phyloP scores from a whole-genome alignment of 2,888 invertebrate species.

The Pimpla rufipes region DNA sequence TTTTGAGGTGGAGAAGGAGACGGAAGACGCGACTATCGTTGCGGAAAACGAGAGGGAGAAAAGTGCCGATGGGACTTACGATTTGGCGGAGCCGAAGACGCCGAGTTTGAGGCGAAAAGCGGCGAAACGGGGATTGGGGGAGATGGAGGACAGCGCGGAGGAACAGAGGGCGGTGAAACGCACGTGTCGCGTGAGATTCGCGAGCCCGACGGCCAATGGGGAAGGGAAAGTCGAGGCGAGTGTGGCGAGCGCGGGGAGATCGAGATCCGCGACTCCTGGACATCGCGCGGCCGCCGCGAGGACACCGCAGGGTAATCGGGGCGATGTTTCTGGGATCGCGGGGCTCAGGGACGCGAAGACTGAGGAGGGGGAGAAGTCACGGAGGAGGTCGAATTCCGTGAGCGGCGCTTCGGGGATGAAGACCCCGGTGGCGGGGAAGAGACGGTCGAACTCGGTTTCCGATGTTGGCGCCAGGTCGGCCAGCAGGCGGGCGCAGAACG shows the following conservation, averaged over 20 bases:
- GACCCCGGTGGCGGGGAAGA: constrained; percentile 58
- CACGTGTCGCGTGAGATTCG: constrained; percentile 74
- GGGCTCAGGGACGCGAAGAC: too few relatives aligned
- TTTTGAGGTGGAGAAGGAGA: constrained; percentile 49
- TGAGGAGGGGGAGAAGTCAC: too few relatives aligned
- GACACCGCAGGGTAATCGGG: neutral
- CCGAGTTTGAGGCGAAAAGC: constrained; percentile 68
- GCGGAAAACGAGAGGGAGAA: constrained; percentile 46
- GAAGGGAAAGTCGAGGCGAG: constrained; percentile 18
- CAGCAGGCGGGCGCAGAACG: constrained; percentile 78
- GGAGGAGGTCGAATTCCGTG: constrained; percentile 65
- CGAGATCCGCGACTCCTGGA: constrained; percentile 62
- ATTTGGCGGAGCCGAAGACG: constrained; percentile 76
- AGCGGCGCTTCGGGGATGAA: constrained; percentile 19
- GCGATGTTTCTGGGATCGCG: too few relatives aligned
- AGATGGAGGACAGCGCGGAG: constrained; percentile 45
- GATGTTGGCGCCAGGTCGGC: constrained; percentile 76
- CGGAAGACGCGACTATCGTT: neutral
- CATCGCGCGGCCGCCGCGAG: constrained; percentile 58
- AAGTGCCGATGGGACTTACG: constrained; percentile 74
- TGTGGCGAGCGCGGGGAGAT: constrained; percentile 15
- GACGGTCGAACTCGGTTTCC: constrained; percentile 67
- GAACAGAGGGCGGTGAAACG: constrained; percentile 67
- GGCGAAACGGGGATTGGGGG: constrained; percentile 68
- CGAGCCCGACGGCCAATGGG: constrained; percentile 62